Base-by-base conservation (phyloP, 2,888 invertebrate species). In the Pogonocherus hispidulus region DNA sequence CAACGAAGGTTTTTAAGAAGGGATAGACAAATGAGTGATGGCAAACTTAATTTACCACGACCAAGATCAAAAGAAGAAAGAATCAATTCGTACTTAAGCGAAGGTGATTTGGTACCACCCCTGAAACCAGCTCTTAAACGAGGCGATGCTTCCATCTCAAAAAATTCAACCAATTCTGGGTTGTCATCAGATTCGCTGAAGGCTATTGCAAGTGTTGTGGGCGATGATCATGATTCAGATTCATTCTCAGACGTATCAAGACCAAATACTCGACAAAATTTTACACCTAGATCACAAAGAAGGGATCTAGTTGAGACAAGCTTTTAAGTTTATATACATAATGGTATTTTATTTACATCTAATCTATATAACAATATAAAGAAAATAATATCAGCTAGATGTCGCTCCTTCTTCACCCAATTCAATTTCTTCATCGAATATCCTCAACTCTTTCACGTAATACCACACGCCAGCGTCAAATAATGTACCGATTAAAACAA, bases 391-490 rank as follows among this genome's bases (percentile, higher is more conserved):
- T 62, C 67, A 63, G 65, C 63, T 56, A 19, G 67, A 46, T 6
- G 56, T 52, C 35, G 70, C 32, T 52, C 72, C 70, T 57, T 74
- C 75, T 64, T 76, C 72, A 73, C 87, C 84, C 22, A 87, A 79
- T 76, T 88, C 87, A 35, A 86, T 84, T 77, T 91, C 91, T 72
- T 91, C 91, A 77, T 92, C 91, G 80, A 91, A 91, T 76, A 91
- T 91, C 83, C 90, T 89, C 52, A 92, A 86, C 77, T 90, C 89
- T 81, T 91, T 92, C 1, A 91, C 91, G 78, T 88, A 90, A 82
- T 90, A 91, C 90, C 91, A 92, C 9, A 92, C 91, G 14, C 90
- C 89, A 37, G 88, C 82, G 79, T 92, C 92, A 78, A 91, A 92
- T 4, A 91, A 9, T 32, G 90, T 88, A 6, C 92, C 92, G 68